Percentiles rank a stretch among this genome's conserved stretches.
Conservation (phyloP, 2,113 vertebrate species). For the Nymphicus hollandicus region DNA sequence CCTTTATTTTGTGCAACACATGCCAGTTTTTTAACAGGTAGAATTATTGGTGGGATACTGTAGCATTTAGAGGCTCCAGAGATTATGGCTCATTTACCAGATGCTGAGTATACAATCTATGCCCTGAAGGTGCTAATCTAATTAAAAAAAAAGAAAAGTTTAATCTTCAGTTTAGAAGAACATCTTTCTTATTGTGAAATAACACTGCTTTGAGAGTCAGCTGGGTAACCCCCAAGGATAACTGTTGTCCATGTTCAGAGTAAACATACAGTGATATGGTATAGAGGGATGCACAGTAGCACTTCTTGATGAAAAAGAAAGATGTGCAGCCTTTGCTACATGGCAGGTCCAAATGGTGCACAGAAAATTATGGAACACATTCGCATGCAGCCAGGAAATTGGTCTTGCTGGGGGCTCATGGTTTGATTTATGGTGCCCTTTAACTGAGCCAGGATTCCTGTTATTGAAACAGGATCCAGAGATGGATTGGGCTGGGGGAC, state of each 20-base stretch:
- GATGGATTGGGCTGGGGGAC: background rate
- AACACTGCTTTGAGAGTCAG: background rate
- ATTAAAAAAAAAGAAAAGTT: fast-evolving
- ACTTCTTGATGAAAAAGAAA: background rate
- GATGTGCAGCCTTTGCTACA: background rate
- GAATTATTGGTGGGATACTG: background rate
- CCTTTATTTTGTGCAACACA: background rate
- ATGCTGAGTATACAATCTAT: background rate
- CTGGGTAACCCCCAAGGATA: background rate
- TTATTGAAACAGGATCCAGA: background rate
- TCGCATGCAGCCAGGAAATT: slow-evolving; percentile 10
- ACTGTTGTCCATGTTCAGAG: background rate
- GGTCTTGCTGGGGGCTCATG: background rate
- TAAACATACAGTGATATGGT: background rate
- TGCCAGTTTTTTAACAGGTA: background rate
- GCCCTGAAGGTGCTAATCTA: background rate
- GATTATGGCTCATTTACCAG: background rate
- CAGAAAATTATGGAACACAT: background rate
- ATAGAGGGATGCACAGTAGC: background rate
- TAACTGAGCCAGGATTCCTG: background rate
- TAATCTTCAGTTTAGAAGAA: background rate
- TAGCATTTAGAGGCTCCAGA: background rate
- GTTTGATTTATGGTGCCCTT: slow-evolving; percentile 37
- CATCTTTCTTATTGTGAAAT: background rate
- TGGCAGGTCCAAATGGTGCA: background rate